Conservation (phyloP, 2,888 invertebrate species). For the Crematogaster levior region DNA sequence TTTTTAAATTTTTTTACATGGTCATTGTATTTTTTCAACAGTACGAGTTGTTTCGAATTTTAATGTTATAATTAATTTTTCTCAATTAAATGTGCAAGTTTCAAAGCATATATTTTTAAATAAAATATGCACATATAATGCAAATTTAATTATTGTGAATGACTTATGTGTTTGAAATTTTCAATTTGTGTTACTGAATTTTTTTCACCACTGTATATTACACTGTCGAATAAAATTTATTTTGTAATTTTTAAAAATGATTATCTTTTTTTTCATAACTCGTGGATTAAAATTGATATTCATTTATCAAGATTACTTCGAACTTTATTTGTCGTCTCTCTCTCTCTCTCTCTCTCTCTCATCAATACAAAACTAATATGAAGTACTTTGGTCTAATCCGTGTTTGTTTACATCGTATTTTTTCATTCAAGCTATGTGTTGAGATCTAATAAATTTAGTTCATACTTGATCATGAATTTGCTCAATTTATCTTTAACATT, state of each 20-base stretch:
- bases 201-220: not conserved
- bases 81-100: not conserved
- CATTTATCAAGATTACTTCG: not conserved
- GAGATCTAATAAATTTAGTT: too few species aligned
- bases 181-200: not conserved
- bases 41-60: not conserved
- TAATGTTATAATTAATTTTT: not conserved
- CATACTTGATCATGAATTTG: not conserved
- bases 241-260: not conserved
- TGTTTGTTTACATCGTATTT: slow-evolving; percentile 17
- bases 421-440: not conserved
- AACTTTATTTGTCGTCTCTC: not conserved
- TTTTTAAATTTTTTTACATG: too few species aligned
- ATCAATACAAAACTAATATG: not conserved
- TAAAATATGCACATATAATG: too few species aligned
- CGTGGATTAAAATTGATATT: not conserved
- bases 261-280: too few species aligned
- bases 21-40: not conserved
- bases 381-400: not conserved
- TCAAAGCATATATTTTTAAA: not conserved
- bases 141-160: not conserved
- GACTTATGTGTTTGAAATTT: not conserved
- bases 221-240: not conserved
- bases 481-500: not conserved
- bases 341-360: too few species aligned